Conservation (phyloP, 2,113 vertebrate genomes). For the Sarotherodon lohbergeri region DNA sequence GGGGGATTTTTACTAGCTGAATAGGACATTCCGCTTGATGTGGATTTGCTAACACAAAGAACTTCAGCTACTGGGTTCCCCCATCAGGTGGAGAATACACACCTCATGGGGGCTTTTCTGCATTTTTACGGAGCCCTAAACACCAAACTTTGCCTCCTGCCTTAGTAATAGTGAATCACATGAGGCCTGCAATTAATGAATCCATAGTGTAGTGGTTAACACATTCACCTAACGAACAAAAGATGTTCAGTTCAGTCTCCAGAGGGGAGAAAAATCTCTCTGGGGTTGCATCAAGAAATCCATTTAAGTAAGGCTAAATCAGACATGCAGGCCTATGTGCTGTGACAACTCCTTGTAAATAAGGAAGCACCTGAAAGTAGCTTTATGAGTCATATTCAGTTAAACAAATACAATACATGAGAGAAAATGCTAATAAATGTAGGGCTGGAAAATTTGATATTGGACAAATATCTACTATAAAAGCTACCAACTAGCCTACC, state of each 20-base stretch:
- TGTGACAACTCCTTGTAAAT: neutral
- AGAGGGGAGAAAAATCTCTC: neutral
- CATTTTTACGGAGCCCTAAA: neutral
- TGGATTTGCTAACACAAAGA: neutral
- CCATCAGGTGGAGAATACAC: neutral
- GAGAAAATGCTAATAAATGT: neutral
- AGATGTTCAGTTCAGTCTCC: neutral
- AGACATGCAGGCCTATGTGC: neutral
- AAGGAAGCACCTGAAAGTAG: neutral
- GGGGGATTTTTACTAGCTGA: neutral
- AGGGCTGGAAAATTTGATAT: neutral
- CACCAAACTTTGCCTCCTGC: neutral
- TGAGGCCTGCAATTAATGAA: neutral
- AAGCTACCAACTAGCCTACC: neutral
- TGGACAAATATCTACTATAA: neutral
- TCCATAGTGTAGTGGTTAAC: neutral
- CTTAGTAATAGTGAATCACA: neutral
- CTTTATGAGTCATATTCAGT: neutral
- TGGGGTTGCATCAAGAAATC: neutral
- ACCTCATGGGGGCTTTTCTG: neutral
- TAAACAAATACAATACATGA: neutral
- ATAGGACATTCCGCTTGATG: neutral
- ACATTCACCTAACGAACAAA: neutral
- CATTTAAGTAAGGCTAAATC: neutral
- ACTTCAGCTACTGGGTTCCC: neutral